Evolutionary conservation across 2,888 invertebrate species (phyloP), one percentile per base, ranked within the genome.

Genomic region (Diogma glabrata): DNA sequence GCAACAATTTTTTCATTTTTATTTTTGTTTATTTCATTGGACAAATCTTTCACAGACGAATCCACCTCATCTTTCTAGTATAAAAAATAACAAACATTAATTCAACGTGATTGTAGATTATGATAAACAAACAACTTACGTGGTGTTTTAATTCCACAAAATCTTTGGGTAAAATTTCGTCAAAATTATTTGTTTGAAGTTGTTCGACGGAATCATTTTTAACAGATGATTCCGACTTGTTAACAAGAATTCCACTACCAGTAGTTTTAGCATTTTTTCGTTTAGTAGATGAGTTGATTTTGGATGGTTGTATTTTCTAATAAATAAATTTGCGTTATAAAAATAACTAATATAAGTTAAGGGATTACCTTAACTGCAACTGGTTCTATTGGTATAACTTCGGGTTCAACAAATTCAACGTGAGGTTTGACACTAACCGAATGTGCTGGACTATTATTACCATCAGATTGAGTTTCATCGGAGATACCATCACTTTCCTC

Each of bases 101-200:
- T n/a, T n/a, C n/a, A n/a, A n/a, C n/a, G n/a, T n/a, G n/a, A n/a
- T n/a, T n/a, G n/a, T 38, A 10, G 12, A 38, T 10, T 19, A 36
- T 43, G 43, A 20, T 22, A 43, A 20, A 43, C 43, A 9, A 4
- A 24, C 17, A 19, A 47, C 30, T 30, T 48, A 48, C 48, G 6
- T 48, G 30, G 3, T 22, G 9, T 43, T 43, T 43, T 22, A 20
- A 3, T 48, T 70, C 70, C 7, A 69, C 54, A 56, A 87, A 87
- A 72, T 90, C 90, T 74, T 88, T 89, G 49, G 90, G 89, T 59
- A 80, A 82, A 67, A 79, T 81, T 63, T 79, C 74, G 64, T 86
- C 85, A 71, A 88, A 87, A 70, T 83, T 81, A 76, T 88, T 89
- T n/a, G n/a, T n/a, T n/a, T n/a, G n/a, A 47, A 72, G 64, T 48